A percentile compares a stretch with the other conserved stretches of the same genome.
These are phyloP conservation scores for Drosophila kanapiae DNA, from an alignment of 1,140 invertebrate species.

Conservation along the genomic window DNA sequence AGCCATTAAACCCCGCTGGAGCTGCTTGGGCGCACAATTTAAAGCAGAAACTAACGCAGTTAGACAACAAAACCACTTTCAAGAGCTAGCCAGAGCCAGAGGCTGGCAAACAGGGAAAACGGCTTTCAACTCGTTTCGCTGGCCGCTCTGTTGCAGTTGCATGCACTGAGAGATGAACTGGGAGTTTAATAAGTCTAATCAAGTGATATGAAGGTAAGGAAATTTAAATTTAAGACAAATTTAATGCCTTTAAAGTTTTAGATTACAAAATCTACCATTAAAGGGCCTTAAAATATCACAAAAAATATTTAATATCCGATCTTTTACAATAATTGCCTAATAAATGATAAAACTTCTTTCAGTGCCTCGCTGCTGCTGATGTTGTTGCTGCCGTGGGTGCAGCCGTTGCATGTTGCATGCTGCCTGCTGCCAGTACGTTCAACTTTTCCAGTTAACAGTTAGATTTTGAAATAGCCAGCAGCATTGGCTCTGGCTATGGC, in stretches of 20 bases:
- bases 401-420: conserved; percentile 81
- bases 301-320: background rate
- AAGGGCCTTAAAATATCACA: no score
- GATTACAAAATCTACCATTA: background rate
- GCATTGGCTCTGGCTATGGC: conserved; percentile 52
- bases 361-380: conserved; percentile 17
- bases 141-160: conserved; percentile 46
- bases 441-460: conserved; percentile 84
- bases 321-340: background rate
- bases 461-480: conserved; percentile 82
- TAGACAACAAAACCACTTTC: conserved; percentile 81
- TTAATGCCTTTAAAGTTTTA: background rate
- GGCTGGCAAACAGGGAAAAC: conserved; percentile 74
- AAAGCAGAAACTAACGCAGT: conserved; percentile 81
- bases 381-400: conserved; percentile 73
- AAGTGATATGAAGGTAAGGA: background rate
- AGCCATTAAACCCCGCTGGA: conserved; percentile 50
- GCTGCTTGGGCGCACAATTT: conserved; percentile 74
- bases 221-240: background rate
- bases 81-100: conserved; percentile 69
- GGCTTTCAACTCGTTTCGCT: conserved; percentile 79
- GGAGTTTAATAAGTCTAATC: accelerated
- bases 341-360: background rate
- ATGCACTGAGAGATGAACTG: conserved; percentile 11
- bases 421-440: conserved; percentile 75